Evolutionary conservation across 2,888 invertebrate genomes (phyloP).

Genomic region (Cerastis rubricosa): DNA sequence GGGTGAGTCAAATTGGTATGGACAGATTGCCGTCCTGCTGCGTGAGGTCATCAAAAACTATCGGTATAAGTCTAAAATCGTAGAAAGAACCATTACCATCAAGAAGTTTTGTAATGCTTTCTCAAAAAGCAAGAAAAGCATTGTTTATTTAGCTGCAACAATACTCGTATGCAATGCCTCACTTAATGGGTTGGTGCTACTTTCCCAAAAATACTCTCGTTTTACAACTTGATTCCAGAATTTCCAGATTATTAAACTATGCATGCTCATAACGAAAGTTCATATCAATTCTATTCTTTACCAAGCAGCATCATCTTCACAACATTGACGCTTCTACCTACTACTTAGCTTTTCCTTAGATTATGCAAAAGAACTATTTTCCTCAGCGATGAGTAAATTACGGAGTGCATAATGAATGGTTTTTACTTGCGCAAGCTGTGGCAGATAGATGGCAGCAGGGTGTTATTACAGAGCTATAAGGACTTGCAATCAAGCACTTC

Average conservation of each 20-base stretch:
- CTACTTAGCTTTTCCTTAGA: conserved; percentile 23
- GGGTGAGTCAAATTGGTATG: not conserved
- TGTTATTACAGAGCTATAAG: conserved; percentile 46
- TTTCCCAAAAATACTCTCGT: too few species aligned
- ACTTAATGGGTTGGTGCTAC: too few species aligned
- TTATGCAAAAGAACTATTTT: conserved; percentile 35
- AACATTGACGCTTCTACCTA: not conserved
- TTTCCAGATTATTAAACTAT: too few species aligned
- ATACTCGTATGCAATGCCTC: too few species aligned
- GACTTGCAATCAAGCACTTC: conserved; percentile 41
- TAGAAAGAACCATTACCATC: not conserved
- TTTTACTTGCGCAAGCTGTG: conserved; percentile 54
- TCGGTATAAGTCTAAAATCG: not conserved
- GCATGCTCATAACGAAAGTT: too few species aligned
- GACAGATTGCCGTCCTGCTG: not conserved
- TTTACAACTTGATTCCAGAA: too few species aligned
- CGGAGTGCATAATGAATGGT: conserved; percentile 53
- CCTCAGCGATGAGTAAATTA: conserved; percentile 47
- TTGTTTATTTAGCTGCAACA: too few species aligned
- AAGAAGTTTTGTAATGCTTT: too few species aligned
- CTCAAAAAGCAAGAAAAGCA: too few species aligned
- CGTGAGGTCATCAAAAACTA: not conserved
- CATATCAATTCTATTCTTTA: too few species aligned
- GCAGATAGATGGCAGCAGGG: conserved; percentile 36
- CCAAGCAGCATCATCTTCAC: not conserved